Conservation (phyloP, 2,888 invertebrate genomes). For the Volucella bombylans region DNA sequence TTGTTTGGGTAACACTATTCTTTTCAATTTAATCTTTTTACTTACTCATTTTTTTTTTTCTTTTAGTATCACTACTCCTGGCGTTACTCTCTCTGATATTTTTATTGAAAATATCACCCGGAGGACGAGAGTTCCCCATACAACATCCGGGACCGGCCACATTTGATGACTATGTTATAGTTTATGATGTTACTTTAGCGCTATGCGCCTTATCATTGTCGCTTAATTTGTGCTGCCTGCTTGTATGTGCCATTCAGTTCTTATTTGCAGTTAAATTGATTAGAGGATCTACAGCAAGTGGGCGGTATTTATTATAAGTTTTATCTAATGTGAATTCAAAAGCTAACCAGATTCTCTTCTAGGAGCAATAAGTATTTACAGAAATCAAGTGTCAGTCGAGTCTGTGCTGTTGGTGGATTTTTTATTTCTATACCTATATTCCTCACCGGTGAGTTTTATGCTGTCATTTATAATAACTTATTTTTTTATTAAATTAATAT, state of each 20-base stretch:
- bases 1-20: conserved; percentile 85
- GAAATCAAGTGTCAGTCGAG: conserved; percentile 94
- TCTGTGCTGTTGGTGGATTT: conserved; percentile 96
- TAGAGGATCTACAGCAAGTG: conserved; percentile 90
- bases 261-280: conserved; percentile 96
- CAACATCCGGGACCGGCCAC: conserved; percentile 83
- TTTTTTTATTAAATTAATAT: background rate
- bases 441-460: conserved; percentile 88
- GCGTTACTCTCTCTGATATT: conserved; percentile 93
- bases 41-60: conserved; percentile 4
- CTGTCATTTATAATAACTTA: background rate
- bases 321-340: conserved; percentile 22
- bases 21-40: background rate
- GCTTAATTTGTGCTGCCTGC: conserved; percentile 93
- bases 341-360: conserved; percentile 81
- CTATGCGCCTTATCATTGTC: conserved; percentile 94
- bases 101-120: conserved; percentile 90
- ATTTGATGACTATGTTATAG: conserved; percentile 92
- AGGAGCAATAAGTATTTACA: conserved; percentile 96
- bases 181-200: conserved; percentile 95
- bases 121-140: conserved; percentile 82
- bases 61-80: conserved; percentile 89
- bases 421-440: conserved; percentile 97
- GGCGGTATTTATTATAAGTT: conserved; percentile 83
- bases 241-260: conserved; percentile 97